These are phyloP conservation scores for Acrocyrtus sp. DNA, from an alignment of 2,888 invertebrate genomes.

Conservation along the genomic window DNA sequence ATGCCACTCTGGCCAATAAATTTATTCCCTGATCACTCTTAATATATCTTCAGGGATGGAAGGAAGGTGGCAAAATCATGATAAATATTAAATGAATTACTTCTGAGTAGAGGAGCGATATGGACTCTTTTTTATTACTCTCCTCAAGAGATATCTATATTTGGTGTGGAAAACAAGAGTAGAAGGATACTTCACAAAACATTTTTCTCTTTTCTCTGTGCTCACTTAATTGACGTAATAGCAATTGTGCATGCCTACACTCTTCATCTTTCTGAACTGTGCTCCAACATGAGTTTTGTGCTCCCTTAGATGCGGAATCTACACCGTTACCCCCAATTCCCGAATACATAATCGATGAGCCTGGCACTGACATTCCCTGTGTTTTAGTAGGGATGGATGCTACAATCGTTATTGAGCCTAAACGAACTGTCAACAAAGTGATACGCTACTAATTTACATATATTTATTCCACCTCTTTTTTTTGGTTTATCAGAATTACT, in stretches of 20 bases:
- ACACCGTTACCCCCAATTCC: slow-evolving; percentile 51
- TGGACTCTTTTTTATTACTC: background rate
- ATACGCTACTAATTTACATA: background rate
- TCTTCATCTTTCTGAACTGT: background rate
- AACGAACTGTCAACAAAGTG: slow-evolving; percentile 57
- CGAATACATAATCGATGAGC: slow-evolving; percentile 56
- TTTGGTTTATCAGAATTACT: background rate
- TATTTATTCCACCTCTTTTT: slow-evolving; percentile 1
- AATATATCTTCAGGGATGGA: no score
- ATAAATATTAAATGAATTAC: background rate
- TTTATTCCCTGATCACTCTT: no score
- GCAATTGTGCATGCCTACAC: background rate
- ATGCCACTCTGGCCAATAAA: background rate
- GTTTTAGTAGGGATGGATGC: slow-evolving; percentile 57
- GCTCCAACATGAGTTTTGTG: no score
- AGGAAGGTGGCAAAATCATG: no score
- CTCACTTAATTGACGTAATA: background rate
- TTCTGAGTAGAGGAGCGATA: background rate
- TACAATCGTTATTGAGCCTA: slow-evolving; percentile 59
- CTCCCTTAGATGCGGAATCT: slow-evolving; percentile 18
- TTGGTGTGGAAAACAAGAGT: background rate
- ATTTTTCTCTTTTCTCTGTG: no score
- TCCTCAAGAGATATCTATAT: slow-evolving; percentile 16
- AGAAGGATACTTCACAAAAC: background rate
- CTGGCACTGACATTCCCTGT: slow-evolving; percentile 52